Conservation (phyloP, 2,888 invertebrate species). For the Aphodius sticticus region DNA sequence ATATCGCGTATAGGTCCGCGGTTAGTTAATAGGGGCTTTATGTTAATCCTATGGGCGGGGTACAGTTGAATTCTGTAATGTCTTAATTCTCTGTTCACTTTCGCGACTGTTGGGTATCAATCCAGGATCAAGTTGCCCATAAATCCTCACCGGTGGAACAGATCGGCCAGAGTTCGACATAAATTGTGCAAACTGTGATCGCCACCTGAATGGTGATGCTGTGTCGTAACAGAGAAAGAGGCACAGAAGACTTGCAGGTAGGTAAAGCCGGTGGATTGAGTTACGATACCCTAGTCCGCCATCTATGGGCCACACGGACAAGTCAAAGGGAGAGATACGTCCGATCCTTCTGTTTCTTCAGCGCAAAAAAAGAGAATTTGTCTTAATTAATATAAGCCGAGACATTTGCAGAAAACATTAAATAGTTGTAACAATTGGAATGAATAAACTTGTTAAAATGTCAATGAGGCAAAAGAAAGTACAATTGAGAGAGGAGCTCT, state of each 20-base stretch:
- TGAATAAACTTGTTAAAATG: no score
- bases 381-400: neutral
- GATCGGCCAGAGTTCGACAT: conserved; percentile 8
- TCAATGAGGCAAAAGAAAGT: no score
- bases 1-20: no score
- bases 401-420: neutral
- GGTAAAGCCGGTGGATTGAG: neutral
- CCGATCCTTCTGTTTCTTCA: neutral
- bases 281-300: neutral
- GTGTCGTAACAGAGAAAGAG: neutral
- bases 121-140: conserved; percentile 19
- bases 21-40: conserved; percentile 40
- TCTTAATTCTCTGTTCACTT: conserved; percentile 38
- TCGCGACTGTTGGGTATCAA: conserved; percentile 29
- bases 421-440: no score
- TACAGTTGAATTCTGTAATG: conserved; percentile 42
- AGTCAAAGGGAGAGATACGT: neutral
- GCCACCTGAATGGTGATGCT: conserved; percentile 4
- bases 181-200: conserved; percentile 4
- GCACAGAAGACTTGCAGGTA: neutral
- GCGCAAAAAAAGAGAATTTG: neutral
- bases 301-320: neutral
- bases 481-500: no score
- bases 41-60: conserved; percentile 44
- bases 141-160: conserved; percentile 5